Conservation (phyloP, 2,797 vertebrate genomes). For the Aeoliscus strigatus region DNA sequence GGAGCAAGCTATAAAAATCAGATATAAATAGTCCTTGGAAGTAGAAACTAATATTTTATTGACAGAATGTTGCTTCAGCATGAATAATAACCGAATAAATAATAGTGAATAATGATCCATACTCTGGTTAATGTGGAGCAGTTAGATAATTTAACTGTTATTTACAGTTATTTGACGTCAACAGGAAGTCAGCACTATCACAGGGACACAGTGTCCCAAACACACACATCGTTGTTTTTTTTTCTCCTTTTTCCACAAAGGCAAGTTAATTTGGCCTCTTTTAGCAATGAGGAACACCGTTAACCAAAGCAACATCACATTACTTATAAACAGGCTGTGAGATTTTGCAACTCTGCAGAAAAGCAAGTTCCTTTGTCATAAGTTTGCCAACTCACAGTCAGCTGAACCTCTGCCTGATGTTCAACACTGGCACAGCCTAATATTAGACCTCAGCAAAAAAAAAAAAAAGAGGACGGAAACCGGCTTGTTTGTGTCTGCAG, state of each 20-base stretch:
- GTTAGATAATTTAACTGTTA: too few species aligned
- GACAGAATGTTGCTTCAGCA: too few species aligned
- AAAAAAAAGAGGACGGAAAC: constrained; percentile 8
- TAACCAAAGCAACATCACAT: constrained; percentile 19
- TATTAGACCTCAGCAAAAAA: constrained; percentile 33
- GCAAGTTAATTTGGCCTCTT: not conserved
- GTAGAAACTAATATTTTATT: too few species aligned
- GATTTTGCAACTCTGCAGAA: constrained; percentile 35
- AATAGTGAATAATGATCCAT: too few species aligned
- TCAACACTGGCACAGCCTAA: constrained; percentile 30
- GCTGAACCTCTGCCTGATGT: constrained; percentile 23
- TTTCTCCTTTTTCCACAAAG: not conserved
- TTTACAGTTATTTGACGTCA: constrained; percentile 8
- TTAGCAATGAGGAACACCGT: constrained; percentile 15
- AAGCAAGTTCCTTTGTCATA: constrained; percentile 19
- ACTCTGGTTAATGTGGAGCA: too few species aligned
- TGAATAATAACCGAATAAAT: too few species aligned
- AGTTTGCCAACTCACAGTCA: constrained; percentile 57
- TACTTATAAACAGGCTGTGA: constrained; percentile 11
- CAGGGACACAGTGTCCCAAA: constrained; percentile 31
- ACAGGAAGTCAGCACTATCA: constrained; percentile 55
- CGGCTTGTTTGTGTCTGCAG: too few species aligned
- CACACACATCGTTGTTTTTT: not conserved
- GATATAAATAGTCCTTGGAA: too few species aligned
- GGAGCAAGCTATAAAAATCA: too few species aligned